Evolutionary conservation across 2,797 vertebrate species (phyloP), one percentile per base, ranked within the genome.

Genomic region (Spinibarbus caldwelli): DNA sequence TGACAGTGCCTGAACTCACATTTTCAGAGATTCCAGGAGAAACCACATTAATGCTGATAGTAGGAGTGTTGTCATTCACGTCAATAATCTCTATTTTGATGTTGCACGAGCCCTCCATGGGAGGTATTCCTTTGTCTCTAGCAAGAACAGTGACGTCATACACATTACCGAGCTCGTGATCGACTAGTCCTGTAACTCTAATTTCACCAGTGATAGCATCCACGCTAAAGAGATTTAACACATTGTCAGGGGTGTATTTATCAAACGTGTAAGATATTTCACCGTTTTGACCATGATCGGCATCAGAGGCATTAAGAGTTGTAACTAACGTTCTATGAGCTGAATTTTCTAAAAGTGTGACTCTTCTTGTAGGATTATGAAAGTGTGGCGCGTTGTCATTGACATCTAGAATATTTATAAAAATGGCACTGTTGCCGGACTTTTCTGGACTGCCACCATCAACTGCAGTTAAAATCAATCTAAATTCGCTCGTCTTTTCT

Each of bases 341-440:
- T 0, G 91, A 92, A 85, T 96, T 96, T 92, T 97, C 96, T 0
- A 82, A 88, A 68, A 96, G 91, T 19, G 88, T 93, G 52, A 96
- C 93, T 73, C 92, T 95, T 76, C 95, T 94, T 0, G 88, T 85
- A 1, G 93, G 84, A 4, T 86, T 93, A 43, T 94, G 93, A 89
- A 96, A 97, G 23, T 88, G 0, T 6, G 96, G 96, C 0, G 94
- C 94, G 0, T 97, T 97, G 78, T 97, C 96, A 83, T 97, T 97
- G 87, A 95, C 84, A 45, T 97, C 96, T 86, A 95, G 85, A 47
- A 97, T 92, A 17, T 90, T 89, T 43, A 97, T 85, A 0, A 91
- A 93, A 82, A 97, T 89, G 5, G 90, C 89, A 0, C 88, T 92
- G 0, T 92, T 95, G 38, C 95, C 95, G 0, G 93, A 96, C 68